Conservation (phyloP, 2,113 vertebrate species). For the Furnarius figulus region DNA sequence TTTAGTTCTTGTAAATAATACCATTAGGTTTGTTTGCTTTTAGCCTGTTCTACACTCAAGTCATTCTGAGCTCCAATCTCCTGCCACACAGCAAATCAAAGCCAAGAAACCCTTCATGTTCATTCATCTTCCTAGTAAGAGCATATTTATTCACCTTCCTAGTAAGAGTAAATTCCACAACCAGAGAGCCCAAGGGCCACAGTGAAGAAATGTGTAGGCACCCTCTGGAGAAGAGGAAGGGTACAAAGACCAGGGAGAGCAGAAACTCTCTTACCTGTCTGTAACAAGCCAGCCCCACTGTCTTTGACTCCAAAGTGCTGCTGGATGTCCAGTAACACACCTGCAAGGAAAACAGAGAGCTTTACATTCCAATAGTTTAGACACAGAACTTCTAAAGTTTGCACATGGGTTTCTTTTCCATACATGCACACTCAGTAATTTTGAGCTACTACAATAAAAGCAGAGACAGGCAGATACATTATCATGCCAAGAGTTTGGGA, state of each 20-base stretch:
- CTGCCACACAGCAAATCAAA: not conserved
- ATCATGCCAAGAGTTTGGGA: not conserved
- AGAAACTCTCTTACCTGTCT: conserved; percentile 83
- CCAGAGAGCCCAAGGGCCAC: not conserved
- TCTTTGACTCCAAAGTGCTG: conserved; percentile 85
- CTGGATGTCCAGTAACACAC: conserved; percentile 90
- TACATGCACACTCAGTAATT: not conserved
- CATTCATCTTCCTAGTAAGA: not conserved
- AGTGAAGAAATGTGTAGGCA: not conserved
- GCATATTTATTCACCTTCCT: not conserved
- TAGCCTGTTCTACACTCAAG: not conserved
- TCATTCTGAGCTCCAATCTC: not conserved
- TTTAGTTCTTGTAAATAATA: not conserved
- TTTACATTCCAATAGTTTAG: not conserved
- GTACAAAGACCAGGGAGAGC: not conserved
- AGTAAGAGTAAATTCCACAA: not conserved
- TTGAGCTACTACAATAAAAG: not conserved
- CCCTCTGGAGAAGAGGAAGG: not conserved
- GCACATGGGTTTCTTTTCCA: not conserved
- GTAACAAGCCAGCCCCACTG: conserved; percentile 87
- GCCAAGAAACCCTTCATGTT: fast-evolving
- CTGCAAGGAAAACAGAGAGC: conserved; percentile 66
- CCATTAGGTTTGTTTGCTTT: not conserved
- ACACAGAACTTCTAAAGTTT: not conserved
- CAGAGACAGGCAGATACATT: not conserved